phyloP scores from a whole-genome alignment of 1,140 invertebrate genomes.

The Bactericera cockerelli region DNA sequence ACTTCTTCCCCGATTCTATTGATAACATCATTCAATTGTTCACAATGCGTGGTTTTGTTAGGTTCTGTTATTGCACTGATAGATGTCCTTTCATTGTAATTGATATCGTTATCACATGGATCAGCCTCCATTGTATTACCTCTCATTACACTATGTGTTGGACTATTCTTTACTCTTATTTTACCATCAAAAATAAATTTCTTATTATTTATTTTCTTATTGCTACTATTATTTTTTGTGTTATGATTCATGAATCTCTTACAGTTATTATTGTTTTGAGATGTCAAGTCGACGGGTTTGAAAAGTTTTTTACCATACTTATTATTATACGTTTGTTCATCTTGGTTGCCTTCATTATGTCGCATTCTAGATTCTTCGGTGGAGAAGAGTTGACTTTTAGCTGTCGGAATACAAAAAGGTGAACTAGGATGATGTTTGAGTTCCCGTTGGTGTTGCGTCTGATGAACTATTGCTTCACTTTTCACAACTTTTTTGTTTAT shows the following conservation, averaged over 20 bases:
- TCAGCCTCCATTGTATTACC: too few species aligned
- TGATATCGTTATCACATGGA: too few species aligned
- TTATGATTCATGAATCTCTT: neutral
- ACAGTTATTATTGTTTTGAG: neutral
- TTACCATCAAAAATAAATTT: too few species aligned
- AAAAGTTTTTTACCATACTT: constrained; percentile 2
- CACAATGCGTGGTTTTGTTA: too few species aligned
- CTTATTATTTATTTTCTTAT: too few species aligned
- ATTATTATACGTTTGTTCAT: neutral
- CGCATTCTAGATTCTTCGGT: neutral
- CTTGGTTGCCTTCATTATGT: neutral
- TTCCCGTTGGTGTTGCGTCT: neutral
- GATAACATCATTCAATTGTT: too few species aligned
- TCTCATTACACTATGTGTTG: too few species aligned
- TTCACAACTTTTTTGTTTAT: too few species aligned
- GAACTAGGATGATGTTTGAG: constrained; percentile 7
- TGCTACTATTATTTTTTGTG: too few species aligned
- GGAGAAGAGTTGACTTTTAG: neutral
- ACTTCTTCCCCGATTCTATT: too few species aligned
- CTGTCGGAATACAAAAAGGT: neutral
- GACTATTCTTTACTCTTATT: too few species aligned
- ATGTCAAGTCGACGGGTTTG: neutral
- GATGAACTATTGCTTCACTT: too few species aligned
- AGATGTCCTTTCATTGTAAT: neutral
- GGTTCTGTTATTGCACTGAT: neutral